These are phyloP conservation scores for Chironomus tentans DNA, from an alignment of 2,888 invertebrate genomes.

Conservation along the genomic window DNA sequence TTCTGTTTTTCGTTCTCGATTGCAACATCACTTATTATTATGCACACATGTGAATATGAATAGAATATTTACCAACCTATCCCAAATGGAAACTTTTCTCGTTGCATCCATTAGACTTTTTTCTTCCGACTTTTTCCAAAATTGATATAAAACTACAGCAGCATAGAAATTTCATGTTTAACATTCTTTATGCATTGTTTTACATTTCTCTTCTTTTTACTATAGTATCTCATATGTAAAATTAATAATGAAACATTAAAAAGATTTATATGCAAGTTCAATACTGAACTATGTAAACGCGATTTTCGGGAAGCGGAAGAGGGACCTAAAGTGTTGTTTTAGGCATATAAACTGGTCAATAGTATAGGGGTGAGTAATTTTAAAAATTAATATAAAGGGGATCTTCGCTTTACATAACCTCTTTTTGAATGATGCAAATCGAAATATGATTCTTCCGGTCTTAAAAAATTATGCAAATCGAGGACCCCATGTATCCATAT, in stretches of 20 bases:
- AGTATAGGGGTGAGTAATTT: no score
- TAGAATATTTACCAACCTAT: background rate
- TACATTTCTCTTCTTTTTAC: background rate
- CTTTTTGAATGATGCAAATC: no score
- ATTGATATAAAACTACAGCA: background rate
- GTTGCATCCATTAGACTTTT: background rate
- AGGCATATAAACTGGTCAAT: no score
- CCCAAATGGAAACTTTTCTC: background rate
- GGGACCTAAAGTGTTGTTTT: no score
- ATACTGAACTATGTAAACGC: no score
- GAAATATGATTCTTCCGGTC: no score
- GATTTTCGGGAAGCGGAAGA: no score
- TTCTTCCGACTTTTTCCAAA: background rate
- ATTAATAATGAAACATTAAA: conserved; percentile 15
- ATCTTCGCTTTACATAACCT: no score
- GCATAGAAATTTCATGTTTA: conserved; percentile 7
- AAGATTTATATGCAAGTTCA: background rate
- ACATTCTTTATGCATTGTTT: conserved; percentile 8
- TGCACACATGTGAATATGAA: background rate
- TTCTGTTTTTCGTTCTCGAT: no score
- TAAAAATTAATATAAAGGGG: no score
- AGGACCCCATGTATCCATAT: no score
- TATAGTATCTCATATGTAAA: background rate
- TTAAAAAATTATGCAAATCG: no score
- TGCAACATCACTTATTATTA: background rate